These are phyloP conservation scores for Torymus texanus DNA, from an alignment of 2,888 invertebrate genomes.

Conservation along the genomic window DNA sequence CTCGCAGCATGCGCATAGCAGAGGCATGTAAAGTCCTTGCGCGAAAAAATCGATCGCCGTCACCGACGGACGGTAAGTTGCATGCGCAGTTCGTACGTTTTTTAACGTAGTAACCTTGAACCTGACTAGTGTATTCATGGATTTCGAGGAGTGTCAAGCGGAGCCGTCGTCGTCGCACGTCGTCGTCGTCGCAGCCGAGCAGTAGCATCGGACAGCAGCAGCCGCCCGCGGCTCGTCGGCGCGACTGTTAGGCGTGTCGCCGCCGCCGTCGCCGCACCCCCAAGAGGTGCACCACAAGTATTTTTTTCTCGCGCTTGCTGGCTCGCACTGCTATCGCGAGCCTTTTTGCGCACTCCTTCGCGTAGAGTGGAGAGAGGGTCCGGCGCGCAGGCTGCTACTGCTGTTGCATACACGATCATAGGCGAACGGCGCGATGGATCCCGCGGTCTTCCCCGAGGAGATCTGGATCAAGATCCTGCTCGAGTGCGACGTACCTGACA, in stretches of 20 bases:
- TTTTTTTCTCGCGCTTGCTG: no score
- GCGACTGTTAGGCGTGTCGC: not conserved
- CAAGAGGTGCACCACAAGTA: no score
- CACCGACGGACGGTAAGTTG: constrained; percentile 55
- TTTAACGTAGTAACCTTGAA: constrained; percentile 71
- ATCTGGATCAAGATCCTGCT: constrained; percentile 75
- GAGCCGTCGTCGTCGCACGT: constrained; percentile 39
- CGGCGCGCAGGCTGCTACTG: no score
- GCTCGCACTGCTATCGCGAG: no score
- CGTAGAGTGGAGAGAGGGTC: not conserved
- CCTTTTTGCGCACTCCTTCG: not conserved
- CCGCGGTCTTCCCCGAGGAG: constrained; percentile 73
- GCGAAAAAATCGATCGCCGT: constrained; percentile 5
- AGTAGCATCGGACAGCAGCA: not conserved
- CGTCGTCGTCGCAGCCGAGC: constrained; percentile 22
- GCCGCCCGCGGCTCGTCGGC: constrained; percentile 22
- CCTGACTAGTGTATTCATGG: constrained; percentile 68
- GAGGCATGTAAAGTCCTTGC: no score
- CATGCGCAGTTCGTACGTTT: constrained; percentile 56
- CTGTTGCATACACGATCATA: no score
- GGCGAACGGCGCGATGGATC: constrained; percentile 68
- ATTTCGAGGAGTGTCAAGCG: constrained; percentile 70
- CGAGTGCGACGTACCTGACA: constrained; percentile 74
- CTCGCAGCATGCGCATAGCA: no score
- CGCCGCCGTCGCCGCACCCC: not conserved